Percentiles rank a stretch among this genome's conserved stretches.
Evolutionary conservation across 1,140 invertebrate species (phyloP).

Genomic region (Drosophila melanica): DNA sequence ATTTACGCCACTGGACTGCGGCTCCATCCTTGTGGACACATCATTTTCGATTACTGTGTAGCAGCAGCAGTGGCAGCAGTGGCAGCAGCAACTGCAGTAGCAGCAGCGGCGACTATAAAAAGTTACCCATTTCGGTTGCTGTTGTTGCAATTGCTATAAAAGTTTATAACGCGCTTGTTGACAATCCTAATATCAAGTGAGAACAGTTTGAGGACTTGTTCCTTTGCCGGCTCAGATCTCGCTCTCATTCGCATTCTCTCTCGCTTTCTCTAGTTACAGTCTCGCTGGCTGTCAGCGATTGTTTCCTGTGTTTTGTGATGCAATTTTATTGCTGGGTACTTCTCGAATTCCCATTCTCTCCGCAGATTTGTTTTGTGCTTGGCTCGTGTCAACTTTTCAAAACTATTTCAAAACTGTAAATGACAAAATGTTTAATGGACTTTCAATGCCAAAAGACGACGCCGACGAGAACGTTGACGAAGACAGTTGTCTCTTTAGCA

Average conservation of each 20-base stretch:
- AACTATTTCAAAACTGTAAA: conserved; percentile 84
- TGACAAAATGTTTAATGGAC: conserved; percentile 84
- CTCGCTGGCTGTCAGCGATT: conserved; percentile 65
- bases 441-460: conserved; percentile 75
- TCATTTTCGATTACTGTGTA: conserved; percentile 73
- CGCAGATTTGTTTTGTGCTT: conserved; percentile 63
- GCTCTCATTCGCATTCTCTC: conserved; percentile 8
- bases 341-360: neutral
- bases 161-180: conserved; percentile 80
- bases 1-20: conserved; percentile 52
- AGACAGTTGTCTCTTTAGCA: conserved; percentile 46
- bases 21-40: conserved; percentile 64
- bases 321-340: conserved; percentile 64
- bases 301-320: conserved; percentile 62
- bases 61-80: neutral
- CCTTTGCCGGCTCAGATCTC: neutral
- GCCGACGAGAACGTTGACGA: conserved; percentile 13
- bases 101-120: conserved; percentile 48
- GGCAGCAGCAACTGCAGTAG: conserved; percentile 16
- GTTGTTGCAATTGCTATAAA: conserved; percentile 69
- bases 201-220: conserved; percentile 23
- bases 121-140: conserved; percentile 47
- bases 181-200: conserved; percentile 74
- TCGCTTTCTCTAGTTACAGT: neutral
- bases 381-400: conserved; percentile 78